These are phyloP conservation scores for Xiphorhynchus erythropygius DNA, from an alignment of 2,797 vertebrate genomes.

Conservation along the genomic window DNA sequence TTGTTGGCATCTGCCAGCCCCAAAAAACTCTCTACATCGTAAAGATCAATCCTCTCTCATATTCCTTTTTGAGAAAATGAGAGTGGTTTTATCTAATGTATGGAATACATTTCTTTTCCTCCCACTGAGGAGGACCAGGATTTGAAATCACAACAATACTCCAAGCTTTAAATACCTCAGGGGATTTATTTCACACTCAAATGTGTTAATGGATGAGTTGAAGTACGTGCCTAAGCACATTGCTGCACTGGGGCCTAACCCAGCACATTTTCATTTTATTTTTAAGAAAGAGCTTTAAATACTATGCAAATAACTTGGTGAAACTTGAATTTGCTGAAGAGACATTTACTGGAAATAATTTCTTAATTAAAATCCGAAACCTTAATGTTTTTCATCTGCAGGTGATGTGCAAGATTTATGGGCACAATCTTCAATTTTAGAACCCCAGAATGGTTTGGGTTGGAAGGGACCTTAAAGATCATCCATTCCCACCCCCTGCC, in stretches of 20 bases:
- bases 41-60: neutral
- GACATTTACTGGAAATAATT: neutral
- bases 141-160: neutral
- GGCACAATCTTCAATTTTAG: neutral
- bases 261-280: neutral
- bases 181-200: conserved; percentile 3
- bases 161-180: neutral
- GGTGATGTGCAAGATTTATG: neutral
- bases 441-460: too few species aligned
- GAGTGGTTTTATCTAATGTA: neutral
- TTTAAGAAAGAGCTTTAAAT: neutral
- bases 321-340: neutral
- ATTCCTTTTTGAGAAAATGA: neutral
- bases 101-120: neutral
- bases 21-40: neutral
- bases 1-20: neutral
- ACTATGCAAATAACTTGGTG: neutral
- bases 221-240: neutral
- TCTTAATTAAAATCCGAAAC: conserved; percentile 5
- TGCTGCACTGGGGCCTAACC: neutral
- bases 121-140: neutral
- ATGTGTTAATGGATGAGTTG: neutral
- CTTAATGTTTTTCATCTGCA: neutral
- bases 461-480: too few species aligned
- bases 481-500: too few species aligned